These are phyloP conservation scores for Palythoa grandis DNA, from an alignment of 92 coral and sea anemone genomes.

Conservation along the genomic window DNA sequence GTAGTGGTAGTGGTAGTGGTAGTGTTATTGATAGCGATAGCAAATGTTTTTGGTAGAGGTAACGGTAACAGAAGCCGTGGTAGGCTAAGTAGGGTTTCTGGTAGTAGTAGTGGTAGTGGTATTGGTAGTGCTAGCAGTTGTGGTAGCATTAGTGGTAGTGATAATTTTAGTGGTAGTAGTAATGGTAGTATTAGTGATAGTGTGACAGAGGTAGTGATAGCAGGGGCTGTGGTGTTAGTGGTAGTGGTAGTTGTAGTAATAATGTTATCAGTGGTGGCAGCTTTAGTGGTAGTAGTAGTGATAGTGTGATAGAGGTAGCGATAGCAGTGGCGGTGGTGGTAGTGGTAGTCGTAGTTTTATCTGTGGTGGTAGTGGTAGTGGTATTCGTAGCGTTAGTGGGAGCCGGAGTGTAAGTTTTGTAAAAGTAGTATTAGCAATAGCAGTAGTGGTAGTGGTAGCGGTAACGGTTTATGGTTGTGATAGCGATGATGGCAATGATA, in stretches of 20 bases:
- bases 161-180: not conserved
- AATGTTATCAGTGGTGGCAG: too few species aligned
- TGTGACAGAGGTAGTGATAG: not conserved
- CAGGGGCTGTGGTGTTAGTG: not conserved
- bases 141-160: not conserved
- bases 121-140: not conserved
- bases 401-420: not conserved
- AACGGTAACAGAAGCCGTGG: not conserved
- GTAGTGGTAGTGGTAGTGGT: not conserved
- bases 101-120: not conserved
- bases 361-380: not conserved
- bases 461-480: not conserved
- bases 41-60: not conserved
- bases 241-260: not conserved
- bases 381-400: not conserved
- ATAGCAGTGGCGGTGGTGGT: not conserved
- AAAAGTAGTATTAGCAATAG: not conserved
- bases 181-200: not conserved
- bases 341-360: not conserved
- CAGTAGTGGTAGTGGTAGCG: not conserved
- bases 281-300: not conserved
- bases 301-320: not conserved
- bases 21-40: not conserved
- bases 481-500: not conserved
- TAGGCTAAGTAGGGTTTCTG: not conserved